Evolutionary conservation across 1,140 invertebrate genomes (phyloP).

Genomic region (Pteromalus puparum): DNA sequence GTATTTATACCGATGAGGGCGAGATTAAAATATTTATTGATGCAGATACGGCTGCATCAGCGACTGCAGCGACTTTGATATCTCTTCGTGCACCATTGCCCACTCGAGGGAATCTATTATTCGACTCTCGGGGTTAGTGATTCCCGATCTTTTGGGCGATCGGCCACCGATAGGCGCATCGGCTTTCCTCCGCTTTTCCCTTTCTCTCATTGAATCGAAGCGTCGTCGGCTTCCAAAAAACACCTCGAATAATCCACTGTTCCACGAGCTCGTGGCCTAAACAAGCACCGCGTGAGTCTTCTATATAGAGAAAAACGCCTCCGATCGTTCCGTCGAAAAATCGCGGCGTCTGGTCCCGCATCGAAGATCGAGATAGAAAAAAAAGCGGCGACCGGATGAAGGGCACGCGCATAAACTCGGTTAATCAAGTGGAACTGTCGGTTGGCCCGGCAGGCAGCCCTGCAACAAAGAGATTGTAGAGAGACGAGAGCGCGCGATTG

Average conservation of each 20-base stretch:
- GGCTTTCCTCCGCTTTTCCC: background rate
- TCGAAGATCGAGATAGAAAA: background rate
- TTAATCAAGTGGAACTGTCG: slow-evolving; percentile 72
- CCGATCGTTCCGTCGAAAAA: background rate
- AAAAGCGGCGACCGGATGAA: background rate
- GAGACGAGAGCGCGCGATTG: slow-evolving; percentile 54
- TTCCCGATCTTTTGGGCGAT: background rate
- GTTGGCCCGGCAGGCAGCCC: slow-evolving; percentile 17
- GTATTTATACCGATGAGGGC: background rate
- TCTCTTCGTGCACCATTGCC: background rate
- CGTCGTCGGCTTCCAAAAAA: too few species aligned
- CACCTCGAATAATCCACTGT: background rate
- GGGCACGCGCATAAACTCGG: slow-evolving; percentile 66
- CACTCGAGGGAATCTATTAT: background rate
- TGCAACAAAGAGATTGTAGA: slow-evolving; percentile 49
- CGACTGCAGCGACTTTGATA: background rate
- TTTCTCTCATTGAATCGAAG: background rate
- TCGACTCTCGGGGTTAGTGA: background rate
- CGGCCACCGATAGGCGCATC: background rate
- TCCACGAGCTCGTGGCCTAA: too few species aligned
- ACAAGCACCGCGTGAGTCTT: too few species aligned
- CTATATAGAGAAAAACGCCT: background rate
- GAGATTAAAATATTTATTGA: slow-evolving; percentile 11
- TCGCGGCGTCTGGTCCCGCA: background rate
- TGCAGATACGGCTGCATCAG: background rate